Base-by-base conservation (phyloP, 2,797 vertebrate genomes). In the Falco novaeseelandiae region DNA sequence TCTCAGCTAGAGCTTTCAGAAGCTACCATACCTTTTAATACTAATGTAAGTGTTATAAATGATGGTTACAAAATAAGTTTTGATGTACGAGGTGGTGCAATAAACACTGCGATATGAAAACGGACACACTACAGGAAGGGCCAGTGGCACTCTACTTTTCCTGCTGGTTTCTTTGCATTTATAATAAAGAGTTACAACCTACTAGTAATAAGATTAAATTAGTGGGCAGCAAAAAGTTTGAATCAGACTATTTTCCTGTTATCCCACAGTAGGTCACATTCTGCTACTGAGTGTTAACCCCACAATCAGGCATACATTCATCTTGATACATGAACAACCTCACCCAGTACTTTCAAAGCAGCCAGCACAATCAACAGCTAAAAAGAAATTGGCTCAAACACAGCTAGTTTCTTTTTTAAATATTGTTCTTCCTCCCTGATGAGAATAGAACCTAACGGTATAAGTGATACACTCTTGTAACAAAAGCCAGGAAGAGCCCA, bases 181-280 rank as follows among this genome's bases (percentile, higher is more conserved):
- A 49, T 71, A 61, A 83, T 77, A 66, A 48, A 66, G 73, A 71
- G 52, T 38, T 65, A 23, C 46, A 90, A 22, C 12, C 20, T 87
- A n/a, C 25, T 73, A 32, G 61, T 76, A 93, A 84, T 27, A 89
- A 87, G 59, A 79, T 91, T 82, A 89, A 84, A 94, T 84, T 59
- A 79, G 30, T 32, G 63, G 51, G 52, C 23, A 89, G 80, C 30
- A 77, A 90, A 36, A 89, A 66, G 44, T 67, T 69, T 63, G 57
- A 87, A 76, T 79, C 51, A 36, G 27, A 59, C 38, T 66, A 5
- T 90, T 94, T 92, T 83, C 44, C 74, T 87, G 57, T 73, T 89
- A 85, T 73, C 48, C n/a, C 36, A 70, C 71, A 67, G 87, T 25
- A 36, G 89, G 26, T 72, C 77, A 21, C 44, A 16, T 84, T 87